Evolutionary conservation across 1,140 invertebrate species (phyloP), one percentile per base, ranked within the genome.

Genomic region (Apis dorsata): DNA sequence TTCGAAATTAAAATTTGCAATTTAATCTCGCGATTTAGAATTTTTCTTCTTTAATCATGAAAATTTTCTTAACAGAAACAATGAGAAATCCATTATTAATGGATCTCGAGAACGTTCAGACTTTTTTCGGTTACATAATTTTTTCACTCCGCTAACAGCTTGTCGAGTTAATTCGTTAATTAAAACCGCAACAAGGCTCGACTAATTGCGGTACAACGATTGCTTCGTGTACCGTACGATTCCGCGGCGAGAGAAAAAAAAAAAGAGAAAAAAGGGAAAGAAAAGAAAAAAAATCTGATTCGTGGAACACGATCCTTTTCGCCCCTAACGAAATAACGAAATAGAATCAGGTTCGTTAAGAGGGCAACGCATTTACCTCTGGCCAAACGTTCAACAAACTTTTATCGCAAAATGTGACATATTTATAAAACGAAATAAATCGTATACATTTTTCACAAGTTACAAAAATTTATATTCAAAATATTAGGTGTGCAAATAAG

Each of bases 381-480:
- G 62, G 70, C 21, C 65, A 79, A 83, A 74, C 79, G 71, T 79
- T 86, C 84, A 86, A 86, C 17, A 79, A 34, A 34, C 2, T 34
- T 44, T 86, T 71, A 79, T 82, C 73, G 74, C 74, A 21, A 85
- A 51, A 81, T 66, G 79, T 81, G 63, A 62, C 71, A 34, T 65
- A 70, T 19, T 44, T 44, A 44, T 44, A 44, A 44, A 44, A 44
- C 34, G 34, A 44, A 44, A 44, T 44, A 44, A 44, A 34, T 34
- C 34, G 34, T 34, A 34, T 34, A 34, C 34, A 34, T 2, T 34
- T 34, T 34, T 34, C 2, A 34, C 34, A 34, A 34, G 34, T 34
- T 34, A 34, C 34, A 2, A 34, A 34, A 34, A 34, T 34, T 34
- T 34, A 34, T 34, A 34, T 34, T 34, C 34, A 34, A 34, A 34